These are phyloP conservation scores for Lampris megalopsis DNA, from an alignment of 2,113 vertebrate species.

Conservation along the genomic window DNA sequence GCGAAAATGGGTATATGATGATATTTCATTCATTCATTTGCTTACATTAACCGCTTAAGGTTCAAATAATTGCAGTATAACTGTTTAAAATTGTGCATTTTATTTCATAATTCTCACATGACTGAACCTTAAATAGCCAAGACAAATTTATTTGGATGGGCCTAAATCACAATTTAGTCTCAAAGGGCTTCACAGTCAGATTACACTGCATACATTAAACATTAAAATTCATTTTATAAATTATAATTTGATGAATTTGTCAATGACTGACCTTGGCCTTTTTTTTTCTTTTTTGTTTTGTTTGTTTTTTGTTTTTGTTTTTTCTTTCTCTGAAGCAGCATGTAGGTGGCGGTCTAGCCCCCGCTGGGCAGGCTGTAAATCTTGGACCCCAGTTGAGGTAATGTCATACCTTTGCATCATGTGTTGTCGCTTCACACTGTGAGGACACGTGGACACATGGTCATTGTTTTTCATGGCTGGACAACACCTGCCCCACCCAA, in stretches of 20 bases:
- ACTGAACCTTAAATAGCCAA: neutral
- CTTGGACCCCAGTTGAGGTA: constrained; percentile 70
- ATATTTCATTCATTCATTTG: no score
- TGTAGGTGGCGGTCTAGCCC: constrained; percentile 36
- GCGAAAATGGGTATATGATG: neutral
- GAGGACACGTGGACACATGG: constrained; percentile 58
- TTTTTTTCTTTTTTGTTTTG: no score
- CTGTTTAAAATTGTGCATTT: no score
- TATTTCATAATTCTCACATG: neutral
- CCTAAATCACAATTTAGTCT: no score
- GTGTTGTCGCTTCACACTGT: constrained; percentile 66
- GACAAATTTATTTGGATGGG: no score
- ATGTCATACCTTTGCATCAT: constrained; percentile 77
- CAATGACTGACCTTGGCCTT: constrained; percentile 63
- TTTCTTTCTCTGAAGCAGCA: constrained; percentile 38
- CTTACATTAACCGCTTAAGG: no score
- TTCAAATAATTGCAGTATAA: no score
- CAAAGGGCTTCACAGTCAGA: no score
- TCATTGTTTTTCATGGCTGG: constrained; percentile 46
- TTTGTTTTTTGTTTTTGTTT: neutral
- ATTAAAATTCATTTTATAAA: neutral
- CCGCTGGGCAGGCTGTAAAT: constrained; percentile 63
- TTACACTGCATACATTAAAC: neutral
- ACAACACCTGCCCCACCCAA: constrained; percentile 36
- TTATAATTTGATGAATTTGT: constrained; percentile 1